Percentiles rank a stretch among this genome's conserved stretches.
phyloP scores from a whole-genome alignment of 2,113 vertebrate genomes.

The Egretta garzetta region DNA sequence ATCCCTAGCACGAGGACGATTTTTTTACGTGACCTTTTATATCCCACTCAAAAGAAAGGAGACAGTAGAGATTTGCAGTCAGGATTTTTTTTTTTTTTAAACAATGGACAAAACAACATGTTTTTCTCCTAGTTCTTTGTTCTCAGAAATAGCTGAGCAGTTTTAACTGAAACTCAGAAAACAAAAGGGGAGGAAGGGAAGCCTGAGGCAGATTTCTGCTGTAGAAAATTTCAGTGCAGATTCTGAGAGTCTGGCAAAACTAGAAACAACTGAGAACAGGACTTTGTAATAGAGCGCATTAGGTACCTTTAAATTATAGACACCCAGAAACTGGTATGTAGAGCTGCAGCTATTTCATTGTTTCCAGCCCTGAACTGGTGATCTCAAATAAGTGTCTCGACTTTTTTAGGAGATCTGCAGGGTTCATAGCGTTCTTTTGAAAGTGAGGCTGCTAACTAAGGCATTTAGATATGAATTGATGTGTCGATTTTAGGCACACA shows the following conservation, averaged over 20 bases:
- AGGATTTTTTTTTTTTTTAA: background rate
- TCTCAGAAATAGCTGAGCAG: constrained; percentile 53
- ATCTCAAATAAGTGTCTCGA: background rate
- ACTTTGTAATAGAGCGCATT: constrained; percentile 10
- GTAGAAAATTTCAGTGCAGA: constrained; percentile 47
- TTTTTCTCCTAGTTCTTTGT: constrained; percentile 48
- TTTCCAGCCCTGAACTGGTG: background rate
- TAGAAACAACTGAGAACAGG: constrained; percentile 31
- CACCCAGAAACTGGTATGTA: background rate
- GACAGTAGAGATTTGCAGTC: background rate
- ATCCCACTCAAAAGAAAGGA: background rate
- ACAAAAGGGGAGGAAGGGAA: constrained; percentile 47
- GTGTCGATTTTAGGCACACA: background rate
- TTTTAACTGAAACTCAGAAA: constrained; percentile 55
- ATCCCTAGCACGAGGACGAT: background rate
- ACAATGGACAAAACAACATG: constrained; percentile 39
- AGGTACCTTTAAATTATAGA: constrained; percentile 42
- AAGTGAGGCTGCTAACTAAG: background rate
- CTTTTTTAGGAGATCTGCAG: background rate
- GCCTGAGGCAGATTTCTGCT: constrained; percentile 55
- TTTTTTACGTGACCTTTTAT: constrained; percentile 16
- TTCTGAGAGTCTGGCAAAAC: constrained; percentile 21
- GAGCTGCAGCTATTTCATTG: background rate
- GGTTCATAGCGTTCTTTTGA: background rate
- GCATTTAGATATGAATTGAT: background rate